A percentile compares a stretch with the other conserved stretches of the same genome.
Conservation (phyloP, 2,888 invertebrate genomes). For the Caenorhabditis panamensis region DNA sequence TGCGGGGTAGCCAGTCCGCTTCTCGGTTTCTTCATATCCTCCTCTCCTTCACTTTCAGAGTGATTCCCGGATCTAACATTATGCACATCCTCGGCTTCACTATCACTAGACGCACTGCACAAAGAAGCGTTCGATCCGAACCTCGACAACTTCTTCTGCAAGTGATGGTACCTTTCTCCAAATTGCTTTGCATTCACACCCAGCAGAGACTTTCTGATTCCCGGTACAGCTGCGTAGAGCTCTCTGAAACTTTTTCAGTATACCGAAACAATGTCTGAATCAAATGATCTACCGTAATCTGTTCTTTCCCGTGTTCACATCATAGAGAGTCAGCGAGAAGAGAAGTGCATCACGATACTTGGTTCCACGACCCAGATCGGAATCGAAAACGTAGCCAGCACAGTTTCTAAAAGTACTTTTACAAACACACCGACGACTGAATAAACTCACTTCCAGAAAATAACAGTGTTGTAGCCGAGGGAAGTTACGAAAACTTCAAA, state of each 20-base stretch:
- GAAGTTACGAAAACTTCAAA: conserved; percentile 76
- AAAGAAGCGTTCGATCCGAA: conserved; percentile 45
- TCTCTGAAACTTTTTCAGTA: conserved; percentile 78
- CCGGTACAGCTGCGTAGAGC: conserved; percentile 81
- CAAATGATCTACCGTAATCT: conserved; percentile 71
- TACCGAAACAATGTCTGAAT: not conserved
- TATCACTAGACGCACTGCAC: conserved; percentile 57
- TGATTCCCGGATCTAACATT: conserved; percentile 26
- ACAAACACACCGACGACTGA: too few relatives aligned
- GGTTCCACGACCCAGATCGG: conserved; percentile 78
- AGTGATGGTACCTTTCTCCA: conserved; percentile 75
- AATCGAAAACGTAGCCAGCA: conserved; percentile 76
- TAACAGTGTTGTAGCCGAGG: conserved; percentile 70
- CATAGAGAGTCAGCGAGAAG: conserved; percentile 79
- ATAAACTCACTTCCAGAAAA: conserved; percentile 63
- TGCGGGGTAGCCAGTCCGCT: conserved; percentile 76
- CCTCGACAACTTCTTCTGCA: conserved; percentile 58
- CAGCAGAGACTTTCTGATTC: conserved; percentile 78
- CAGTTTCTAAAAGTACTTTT: conserved; percentile 41
- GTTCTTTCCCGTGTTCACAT: conserved; percentile 80
- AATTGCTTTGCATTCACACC: conserved; percentile 80
- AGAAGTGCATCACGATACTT: conserved; percentile 79
- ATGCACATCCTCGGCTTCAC: conserved; percentile 64
- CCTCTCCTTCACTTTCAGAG: conserved; percentile 62
- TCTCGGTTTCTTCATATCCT: conserved; percentile 58